Base-by-base conservation (phyloP, 2,888 invertebrate species). In the Acleris sparsana region DNA sequence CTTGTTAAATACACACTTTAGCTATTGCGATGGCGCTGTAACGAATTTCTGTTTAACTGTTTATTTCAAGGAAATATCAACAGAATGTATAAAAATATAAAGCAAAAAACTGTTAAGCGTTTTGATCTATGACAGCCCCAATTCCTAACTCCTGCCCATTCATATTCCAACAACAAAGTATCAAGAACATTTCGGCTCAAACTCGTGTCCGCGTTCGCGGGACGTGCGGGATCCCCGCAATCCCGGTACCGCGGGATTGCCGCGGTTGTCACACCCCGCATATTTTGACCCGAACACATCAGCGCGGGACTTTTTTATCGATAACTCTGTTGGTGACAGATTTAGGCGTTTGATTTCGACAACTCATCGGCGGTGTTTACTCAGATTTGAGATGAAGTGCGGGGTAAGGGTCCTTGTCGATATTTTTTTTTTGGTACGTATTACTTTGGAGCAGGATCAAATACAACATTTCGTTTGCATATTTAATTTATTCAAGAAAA, bases 261-360 rank as follows among this genome's bases (percentile, higher is more conserved):
- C 59, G 59, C 43, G 59, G 64, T 60, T 64, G 56, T 65, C 65
- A 55, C 61, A 56, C 61, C 57, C 57, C 52, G 66, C 66, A 65
- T 65, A 65, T 65, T 65, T 65, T 66, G 66, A 66, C 57, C 61
- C 61, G 61, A 39, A 66, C 65, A 52, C 62, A 44, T 56, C 60
- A 39, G 51, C 44, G 44, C 55, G 60, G 59, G 49, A 18, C 60
- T 56, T 66, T 66, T 53, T 66, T 39, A 6, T 46, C 66, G 52
- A 66, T 62, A 62, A 57, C 60, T 66, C 61, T 66, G 66, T 51
- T 53, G 52, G 39, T 25, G 62, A 62, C 66, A 66, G 66, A 52
- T 66, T 65, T 59, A 53, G 59, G 64, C 59, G 60, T 61, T 61
- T 56, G 65, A 65, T 61, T 65, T 48, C 56, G 65, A 61, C 65